Percentiles rank a stretch among this genome's conserved stretches.
Conservation (phyloP, 2,113 vertebrate genomes). For the Formicarius rufipectus region DNA sequence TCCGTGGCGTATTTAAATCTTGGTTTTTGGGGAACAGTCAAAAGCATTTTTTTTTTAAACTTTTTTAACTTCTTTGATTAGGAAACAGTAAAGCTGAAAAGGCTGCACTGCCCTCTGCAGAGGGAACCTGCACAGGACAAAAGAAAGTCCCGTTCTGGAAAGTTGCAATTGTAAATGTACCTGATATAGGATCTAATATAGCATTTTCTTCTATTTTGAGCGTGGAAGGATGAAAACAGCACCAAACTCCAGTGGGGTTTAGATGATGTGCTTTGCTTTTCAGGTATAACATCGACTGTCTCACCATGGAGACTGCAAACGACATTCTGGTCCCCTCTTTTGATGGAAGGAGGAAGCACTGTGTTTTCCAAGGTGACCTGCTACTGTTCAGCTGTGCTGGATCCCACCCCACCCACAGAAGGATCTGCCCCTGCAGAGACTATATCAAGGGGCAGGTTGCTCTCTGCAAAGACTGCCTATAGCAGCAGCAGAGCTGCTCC, state of each 20-base stretch:
- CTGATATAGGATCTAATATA: background rate
- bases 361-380: slow-evolving; percentile 94
- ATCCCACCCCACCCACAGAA: slow-evolving; percentile 81
- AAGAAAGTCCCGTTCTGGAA: background rate
- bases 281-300: slow-evolving; percentile 89
- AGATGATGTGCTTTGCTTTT: background rate
- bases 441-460: slow-evolving; percentile 99
- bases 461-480: slow-evolving; percentile 94
- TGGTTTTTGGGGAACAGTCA: background rate
- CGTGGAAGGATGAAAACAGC: background rate
- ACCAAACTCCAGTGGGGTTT: background rate
- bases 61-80: background rate
- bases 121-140: background rate
- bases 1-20: background rate
- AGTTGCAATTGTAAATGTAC: background rate
- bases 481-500: slow-evolving; percentile 67
- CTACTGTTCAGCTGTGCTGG: slow-evolving; percentile 97
- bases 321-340: slow-evolving; percentile 93
- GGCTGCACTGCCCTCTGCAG: slow-evolving; percentile 50
- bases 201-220: background rate
- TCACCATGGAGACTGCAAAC: slow-evolving; percentile 85
- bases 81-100: background rate
- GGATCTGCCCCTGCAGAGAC: slow-evolving; percentile 96
- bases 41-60: background rate
- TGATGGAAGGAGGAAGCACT: slow-evolving; percentile 84